Evolutionary conservation across 2,113 vertebrate species (phyloP).

Genomic region (Leucopternis melanops): DNA sequence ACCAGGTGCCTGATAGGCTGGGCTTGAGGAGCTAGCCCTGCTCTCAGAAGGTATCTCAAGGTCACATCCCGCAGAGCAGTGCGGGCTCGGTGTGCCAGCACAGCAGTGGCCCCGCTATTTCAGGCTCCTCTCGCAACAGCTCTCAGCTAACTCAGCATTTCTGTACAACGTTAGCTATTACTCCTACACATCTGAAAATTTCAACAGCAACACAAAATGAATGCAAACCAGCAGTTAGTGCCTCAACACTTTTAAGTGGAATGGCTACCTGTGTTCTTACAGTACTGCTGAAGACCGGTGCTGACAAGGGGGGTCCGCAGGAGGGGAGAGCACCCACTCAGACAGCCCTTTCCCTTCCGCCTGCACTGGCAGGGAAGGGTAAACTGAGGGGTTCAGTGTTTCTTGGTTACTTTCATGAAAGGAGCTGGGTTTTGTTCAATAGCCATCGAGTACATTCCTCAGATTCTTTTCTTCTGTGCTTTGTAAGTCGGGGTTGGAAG

Average conservation of each 20-base stretch:
- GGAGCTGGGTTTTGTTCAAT: background rate
- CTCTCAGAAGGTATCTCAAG: background rate
- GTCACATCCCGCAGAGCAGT: rapidly evolving
- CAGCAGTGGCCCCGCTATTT: background rate
- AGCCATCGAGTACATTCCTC: background rate
- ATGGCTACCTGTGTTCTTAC: background rate
- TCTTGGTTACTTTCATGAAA: background rate
- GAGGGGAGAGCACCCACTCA: background rate
- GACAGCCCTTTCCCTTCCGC: background rate
- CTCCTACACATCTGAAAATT: background rate
- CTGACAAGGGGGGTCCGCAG: background rate
- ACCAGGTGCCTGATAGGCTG: background rate
- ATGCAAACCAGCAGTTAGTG: background rate
- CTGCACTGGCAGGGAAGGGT: background rate
- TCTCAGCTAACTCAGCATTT: background rate
- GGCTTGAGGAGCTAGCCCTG: background rate
- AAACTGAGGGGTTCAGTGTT: background rate
- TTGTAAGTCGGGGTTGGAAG: background rate
- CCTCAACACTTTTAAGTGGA: background rate
- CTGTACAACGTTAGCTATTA: background rate
- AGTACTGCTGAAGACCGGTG: background rate
- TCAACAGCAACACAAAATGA: background rate
- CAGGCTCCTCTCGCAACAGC: background rate
- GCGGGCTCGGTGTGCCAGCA: background rate
- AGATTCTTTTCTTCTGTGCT: constrained; percentile 9